Percentiles rank a stretch among this genome's conserved stretches.
Conservation (phyloP, 1,140 invertebrate species). For the Zophobas atratus region DNA sequence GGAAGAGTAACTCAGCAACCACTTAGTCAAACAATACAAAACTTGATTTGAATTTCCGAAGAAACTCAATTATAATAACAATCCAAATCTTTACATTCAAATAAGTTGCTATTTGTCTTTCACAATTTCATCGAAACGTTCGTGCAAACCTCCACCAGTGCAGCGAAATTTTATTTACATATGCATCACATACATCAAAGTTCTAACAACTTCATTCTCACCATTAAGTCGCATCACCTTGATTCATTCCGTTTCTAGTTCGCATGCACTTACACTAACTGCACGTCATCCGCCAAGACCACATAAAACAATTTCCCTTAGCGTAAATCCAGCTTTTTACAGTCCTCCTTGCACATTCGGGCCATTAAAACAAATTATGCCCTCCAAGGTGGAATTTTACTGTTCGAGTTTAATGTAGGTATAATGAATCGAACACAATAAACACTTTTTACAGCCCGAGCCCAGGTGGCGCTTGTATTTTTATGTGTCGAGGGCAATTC, state of each 20-base stretch:
- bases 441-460: conserved; percentile 12
- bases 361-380: conserved; percentile 20
- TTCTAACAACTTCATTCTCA: not conserved
- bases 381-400: conserved; percentile 15
- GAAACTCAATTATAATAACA: too few species aligned
- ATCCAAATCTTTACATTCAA: too few species aligned
- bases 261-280: conserved; percentile 1
- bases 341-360: conserved; percentile 2
- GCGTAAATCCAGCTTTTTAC: conserved; percentile 1
- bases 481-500: conserved; percentile 14
- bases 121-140: too few species aligned
- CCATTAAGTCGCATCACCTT: not conserved
- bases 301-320: conserved; percentile 9
- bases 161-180: not conserved
- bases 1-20: too few species aligned
- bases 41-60: too few species aligned
- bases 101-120: too few species aligned
- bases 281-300: conserved; percentile 7
- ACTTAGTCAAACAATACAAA: too few species aligned
- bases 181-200: conserved; percentile 8
- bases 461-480: not conserved
- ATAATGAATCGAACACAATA: conserved; percentile 23
- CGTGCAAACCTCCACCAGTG: too few species aligned
- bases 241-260: not conserved
- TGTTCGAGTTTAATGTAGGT: conserved; percentile 3